phyloP scores from a whole-genome alignment of 2,888 invertebrate species.

The Sabatieria punctata region DNA sequence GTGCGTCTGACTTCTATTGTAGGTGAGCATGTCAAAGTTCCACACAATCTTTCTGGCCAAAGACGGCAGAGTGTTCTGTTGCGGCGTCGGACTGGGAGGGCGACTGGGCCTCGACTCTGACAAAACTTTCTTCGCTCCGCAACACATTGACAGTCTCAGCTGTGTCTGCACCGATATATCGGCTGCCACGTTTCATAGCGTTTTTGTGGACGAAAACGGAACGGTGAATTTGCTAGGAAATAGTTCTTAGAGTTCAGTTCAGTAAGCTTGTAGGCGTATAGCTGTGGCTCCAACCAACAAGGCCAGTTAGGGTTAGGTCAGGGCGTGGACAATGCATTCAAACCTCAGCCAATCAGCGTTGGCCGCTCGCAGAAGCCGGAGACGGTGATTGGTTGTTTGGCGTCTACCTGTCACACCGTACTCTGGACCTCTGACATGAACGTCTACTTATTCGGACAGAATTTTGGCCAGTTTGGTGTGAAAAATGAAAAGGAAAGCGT shows the following conservation, averaged over 20 bases:
- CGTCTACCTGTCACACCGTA: slow-evolving; percentile 50
- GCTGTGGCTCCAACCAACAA: too few species aligned
- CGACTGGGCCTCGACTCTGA: slow-evolving; percentile 52
- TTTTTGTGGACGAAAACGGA: slow-evolving; percentile 46
- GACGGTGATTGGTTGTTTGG: slow-evolving; percentile 47
- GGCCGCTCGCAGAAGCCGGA: too few species aligned
- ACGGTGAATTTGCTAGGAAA: background rate
- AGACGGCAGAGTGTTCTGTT: slow-evolving; percentile 48
- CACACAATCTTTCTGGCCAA: slow-evolving; percentile 51
- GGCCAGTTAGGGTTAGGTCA: too few species aligned
- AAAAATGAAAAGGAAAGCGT: background rate
- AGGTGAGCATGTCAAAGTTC: slow-evolving; percentile 57
- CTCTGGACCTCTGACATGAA: slow-evolving; percentile 42
- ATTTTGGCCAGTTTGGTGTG: slow-evolving; percentile 56
- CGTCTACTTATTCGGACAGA: slow-evolving; percentile 61
- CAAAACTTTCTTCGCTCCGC: slow-evolving; percentile 34
- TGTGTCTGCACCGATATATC: slow-evolving; percentile 34
- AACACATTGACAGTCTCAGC: slow-evolving; percentile 25
- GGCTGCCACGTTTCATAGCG: slow-evolving; percentile 49
- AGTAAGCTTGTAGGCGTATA: too few species aligned
- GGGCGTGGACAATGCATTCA: too few species aligned
- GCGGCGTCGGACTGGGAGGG: slow-evolving; percentile 63
- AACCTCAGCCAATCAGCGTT: too few species aligned
- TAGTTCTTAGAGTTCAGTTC: background rate
- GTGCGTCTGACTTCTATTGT: background rate